A percentile compares a stretch with the other conserved stretches of the same genome.
phyloP scores from a whole-genome alignment of 92 coral and sea anemone species.

The Paramuricea clavata region DNA sequence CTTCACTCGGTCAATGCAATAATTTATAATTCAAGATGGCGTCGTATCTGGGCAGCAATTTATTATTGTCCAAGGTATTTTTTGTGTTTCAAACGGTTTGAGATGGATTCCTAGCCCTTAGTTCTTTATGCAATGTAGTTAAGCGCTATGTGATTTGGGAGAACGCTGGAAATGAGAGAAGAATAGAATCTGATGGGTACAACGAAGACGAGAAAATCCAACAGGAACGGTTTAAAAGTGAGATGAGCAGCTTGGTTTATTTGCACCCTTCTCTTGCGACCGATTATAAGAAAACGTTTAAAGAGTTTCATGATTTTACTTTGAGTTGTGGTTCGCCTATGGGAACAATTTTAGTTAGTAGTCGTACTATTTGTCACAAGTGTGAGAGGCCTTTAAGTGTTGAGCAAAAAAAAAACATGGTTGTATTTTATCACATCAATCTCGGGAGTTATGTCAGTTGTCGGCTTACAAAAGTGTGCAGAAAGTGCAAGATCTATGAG shows the following conservation, averaged over 20 bases:
- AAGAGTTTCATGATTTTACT: slow-evolving; percentile 33
- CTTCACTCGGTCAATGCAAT: not conserved
- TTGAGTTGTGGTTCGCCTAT: slow-evolving; percentile 37
- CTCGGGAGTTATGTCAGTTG: slow-evolving; percentile 27
- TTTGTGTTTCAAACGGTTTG: not conserved
- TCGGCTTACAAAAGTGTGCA: slow-evolving; percentile 35
- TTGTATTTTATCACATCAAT: slow-evolving; percentile 15
- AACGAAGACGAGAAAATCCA: not conserved
- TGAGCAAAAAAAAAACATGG: not conserved
- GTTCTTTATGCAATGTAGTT: not conserved
- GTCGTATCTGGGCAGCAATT: not conserved
- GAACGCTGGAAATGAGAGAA: not conserved
- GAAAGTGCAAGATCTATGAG: slow-evolving; percentile 50
- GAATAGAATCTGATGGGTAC: not conserved
- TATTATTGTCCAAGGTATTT: not conserved
- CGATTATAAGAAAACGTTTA: not conserved
- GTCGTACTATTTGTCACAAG: not conserved
- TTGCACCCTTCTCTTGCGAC: not conserved
- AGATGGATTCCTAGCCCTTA: not conserved
- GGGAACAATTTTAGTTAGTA: not conserved
- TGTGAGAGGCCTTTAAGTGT: not conserved
- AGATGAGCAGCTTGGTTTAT: not conserved
- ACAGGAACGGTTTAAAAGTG: not conserved
- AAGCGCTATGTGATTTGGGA: not conserved
- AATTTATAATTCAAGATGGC: too few species aligned